Percentiles rank a stretch among this genome's conserved stretches.
Conservation (phyloP, 2,797 vertebrate species). For the Chaetodon trifasciatus region DNA sequence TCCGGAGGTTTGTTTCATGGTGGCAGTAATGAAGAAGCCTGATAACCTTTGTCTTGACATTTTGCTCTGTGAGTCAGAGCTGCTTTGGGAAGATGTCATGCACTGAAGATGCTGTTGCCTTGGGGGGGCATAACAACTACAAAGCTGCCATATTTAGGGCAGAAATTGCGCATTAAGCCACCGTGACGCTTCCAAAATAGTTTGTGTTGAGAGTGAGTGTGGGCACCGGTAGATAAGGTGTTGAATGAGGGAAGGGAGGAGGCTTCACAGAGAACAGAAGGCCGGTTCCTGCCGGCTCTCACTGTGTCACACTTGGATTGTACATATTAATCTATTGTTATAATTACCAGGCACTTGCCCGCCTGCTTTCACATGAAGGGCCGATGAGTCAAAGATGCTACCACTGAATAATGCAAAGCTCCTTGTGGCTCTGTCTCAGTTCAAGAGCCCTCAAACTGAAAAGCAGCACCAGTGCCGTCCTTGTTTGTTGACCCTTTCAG, state of each 20-base stretch:
- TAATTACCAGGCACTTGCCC: conserved; percentile 45
- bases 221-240: conserved; percentile 24
- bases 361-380: conserved; percentile 39
- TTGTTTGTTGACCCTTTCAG: conserved; percentile 25
- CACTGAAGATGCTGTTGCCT: conserved; percentile 50
- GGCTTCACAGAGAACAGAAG: conserved; percentile 28
- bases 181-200: conserved; percentile 37
- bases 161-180: conserved; percentile 55
- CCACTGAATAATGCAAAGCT: conserved; percentile 70
- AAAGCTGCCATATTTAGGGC: conserved; percentile 60
- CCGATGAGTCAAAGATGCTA: conserved; percentile 61
- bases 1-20: conserved; percentile 52
- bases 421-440: conserved; percentile 52
- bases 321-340: conserved; percentile 66
- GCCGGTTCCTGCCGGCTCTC: conserved; percentile 5
- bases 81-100: conserved; percentile 71
- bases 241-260: conserved; percentile 11
- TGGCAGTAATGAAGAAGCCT: conserved; percentile 60
- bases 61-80: conserved; percentile 72
- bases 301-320: conserved; percentile 47
- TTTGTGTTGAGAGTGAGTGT: conserved; percentile 33
- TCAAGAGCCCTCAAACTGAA: conserved; percentile 33
- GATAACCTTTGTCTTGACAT: conserved; percentile 79
- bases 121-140: conserved; percentile 40
- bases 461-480: conserved; percentile 9